These are phyloP conservation scores for Galerucella calmariensis DNA, from an alignment of 2,888 invertebrate genomes.

Conservation along the genomic window DNA sequence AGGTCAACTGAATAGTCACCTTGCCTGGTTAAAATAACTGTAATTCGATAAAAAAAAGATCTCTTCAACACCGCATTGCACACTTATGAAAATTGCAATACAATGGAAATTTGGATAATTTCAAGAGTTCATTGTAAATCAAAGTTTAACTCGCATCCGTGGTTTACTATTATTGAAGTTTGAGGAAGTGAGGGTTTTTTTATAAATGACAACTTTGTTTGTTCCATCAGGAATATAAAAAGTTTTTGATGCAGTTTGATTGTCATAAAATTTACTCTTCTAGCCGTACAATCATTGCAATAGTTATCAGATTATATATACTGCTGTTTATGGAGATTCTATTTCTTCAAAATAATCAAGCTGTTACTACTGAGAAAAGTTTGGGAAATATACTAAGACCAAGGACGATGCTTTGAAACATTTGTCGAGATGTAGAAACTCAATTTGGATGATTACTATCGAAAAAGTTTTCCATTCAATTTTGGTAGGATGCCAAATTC, in stretches of 20 bases:
- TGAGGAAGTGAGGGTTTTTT: background rate
- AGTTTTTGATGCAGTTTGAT: background rate
- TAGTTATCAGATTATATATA: background rate
- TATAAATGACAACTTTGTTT: background rate
- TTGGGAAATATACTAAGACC: background rate
- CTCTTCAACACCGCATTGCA: too few relatives aligned
- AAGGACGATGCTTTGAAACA: background rate
- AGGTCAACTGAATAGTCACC: too few relatives aligned
- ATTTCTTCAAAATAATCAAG: too few relatives aligned
- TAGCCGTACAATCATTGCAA: background rate
- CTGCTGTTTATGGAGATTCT: too few relatives aligned
- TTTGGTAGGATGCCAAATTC: background rate
- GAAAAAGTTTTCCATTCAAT: background rate
- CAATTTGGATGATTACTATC: background rate
- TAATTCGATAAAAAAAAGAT: too few relatives aligned
- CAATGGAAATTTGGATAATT: too few relatives aligned
- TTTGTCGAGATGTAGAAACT: background rate
- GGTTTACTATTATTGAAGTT: conserved; percentile 38
- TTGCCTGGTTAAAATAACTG: too few relatives aligned
- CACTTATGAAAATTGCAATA: too few relatives aligned
- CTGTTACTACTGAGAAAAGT: background rate
- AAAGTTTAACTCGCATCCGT: too few relatives aligned
- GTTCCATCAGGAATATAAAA: background rate
- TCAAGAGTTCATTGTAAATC: too few relatives aligned
- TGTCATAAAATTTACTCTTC: background rate